Percentiles rank a stretch among this genome's conserved stretches.
Conservation (phyloP, 2,113 vertebrate species). For the Bambusicola thoracicus region DNA sequence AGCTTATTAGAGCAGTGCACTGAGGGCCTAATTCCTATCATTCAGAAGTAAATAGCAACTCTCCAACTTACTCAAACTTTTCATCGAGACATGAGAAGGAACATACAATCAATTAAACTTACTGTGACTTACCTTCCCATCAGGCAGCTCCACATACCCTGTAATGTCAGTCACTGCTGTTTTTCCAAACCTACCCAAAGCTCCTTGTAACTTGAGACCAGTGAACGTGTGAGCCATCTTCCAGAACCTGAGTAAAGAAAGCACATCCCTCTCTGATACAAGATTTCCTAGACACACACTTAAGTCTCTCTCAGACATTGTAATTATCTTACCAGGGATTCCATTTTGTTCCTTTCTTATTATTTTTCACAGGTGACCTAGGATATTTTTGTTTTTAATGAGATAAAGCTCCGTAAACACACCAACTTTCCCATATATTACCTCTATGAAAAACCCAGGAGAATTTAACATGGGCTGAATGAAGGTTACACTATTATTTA, state of each 20-base stretch:
- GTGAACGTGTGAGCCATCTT: conserved; percentile 90
- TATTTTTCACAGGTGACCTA: background rate
- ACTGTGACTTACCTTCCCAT: conserved; percentile 86
- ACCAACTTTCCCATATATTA: background rate
- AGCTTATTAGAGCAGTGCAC: background rate
- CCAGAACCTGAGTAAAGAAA: conserved; percentile 87
- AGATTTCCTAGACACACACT: background rate
- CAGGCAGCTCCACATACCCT: conserved; percentile 89
- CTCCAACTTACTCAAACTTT: background rate
- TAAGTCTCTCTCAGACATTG: background rate
- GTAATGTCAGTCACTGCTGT: conserved; percentile 86
- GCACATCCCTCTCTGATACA: background rate
- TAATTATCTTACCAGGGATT: background rate
- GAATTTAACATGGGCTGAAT: background rate
- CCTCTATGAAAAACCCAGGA: background rate
- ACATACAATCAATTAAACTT: background rate
- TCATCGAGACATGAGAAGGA: background rate
- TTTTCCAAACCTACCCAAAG: conserved; percentile 91
- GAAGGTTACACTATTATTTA: background rate
- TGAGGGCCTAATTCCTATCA: background rate
- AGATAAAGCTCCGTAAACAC: background rate
- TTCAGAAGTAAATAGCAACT: background rate
- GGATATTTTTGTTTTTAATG: background rate
- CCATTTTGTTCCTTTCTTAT: background rate
- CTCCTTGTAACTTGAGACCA: conserved; percentile 90